Conservation (phyloP, 1,140 invertebrate genomes). For the Anastatus disparis region DNA sequence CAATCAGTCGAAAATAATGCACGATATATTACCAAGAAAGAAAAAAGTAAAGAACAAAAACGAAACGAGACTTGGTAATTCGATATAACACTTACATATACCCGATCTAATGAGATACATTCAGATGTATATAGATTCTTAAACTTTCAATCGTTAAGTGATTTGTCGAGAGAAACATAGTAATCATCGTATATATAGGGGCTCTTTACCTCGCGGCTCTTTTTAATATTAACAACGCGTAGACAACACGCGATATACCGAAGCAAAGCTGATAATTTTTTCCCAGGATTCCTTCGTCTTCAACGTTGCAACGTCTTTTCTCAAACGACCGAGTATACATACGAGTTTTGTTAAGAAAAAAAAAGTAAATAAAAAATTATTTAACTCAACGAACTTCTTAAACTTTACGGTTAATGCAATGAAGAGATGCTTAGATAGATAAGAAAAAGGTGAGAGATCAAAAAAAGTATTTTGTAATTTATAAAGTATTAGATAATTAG, state of each 20-base stretch:
- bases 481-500: conserved; percentile 22
- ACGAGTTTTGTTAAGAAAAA: no score
- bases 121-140: conserved; percentile 31
- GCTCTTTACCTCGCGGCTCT: not conserved
- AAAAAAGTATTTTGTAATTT: not conserved
- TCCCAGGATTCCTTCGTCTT: conserved; percentile 50
- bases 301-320: conserved; percentile 21
- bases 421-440: conserved; percentile 18
- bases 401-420: conserved; percentile 22
- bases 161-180: conserved; percentile 36
- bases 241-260: not conserved
- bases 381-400: no score
- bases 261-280: conserved; percentile 43
- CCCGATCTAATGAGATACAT: conserved; percentile 22
- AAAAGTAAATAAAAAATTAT: no score
- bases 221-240: not conserved
- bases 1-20: not conserved
- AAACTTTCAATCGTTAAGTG: conserved; percentile 37
- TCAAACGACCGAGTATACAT: no score
- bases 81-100: conserved; percentile 26
- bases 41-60: not conserved
- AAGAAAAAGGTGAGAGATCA: conserved; percentile 9
- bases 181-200: conserved; percentile 17
- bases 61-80: not conserved
- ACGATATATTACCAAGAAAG: not conserved